Base-by-base conservation (phyloP, 2,797 vertebrate genomes). In the Enteromius thamalakanensis region DNA sequence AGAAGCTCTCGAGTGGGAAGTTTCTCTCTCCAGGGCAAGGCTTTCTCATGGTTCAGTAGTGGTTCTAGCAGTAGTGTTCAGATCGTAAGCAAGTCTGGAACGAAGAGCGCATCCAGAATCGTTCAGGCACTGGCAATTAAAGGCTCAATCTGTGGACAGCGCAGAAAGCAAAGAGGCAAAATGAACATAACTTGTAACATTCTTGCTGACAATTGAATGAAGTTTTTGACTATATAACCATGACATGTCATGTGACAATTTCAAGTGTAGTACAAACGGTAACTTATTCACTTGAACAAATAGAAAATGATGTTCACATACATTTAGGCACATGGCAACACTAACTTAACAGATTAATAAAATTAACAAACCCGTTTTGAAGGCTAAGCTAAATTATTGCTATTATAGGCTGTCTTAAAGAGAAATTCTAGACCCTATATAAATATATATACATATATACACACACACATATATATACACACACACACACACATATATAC, bases 11-110 rank as follows among this genome's bases (percentile, higher is more conserved):
- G 86, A 71, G 74, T 49, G 76, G 74, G 77, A 64, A 75, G 65
- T 90, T 80, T 75, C 68, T 69, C 69, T 82, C 79, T 87, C 86
- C 85, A 76, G 82, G 87, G 85, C 78, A 67, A 80, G 88, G 84
- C 85, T 71, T 84, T 90, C 84, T 87, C 74, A 55, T 88, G 90
- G 86, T 90, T 93, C 93, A 94, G 93, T 94, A 94, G 94, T 95
- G 91, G 91, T 93, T 42, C 62, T 90, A 84, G 71, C 89, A 89
- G 87, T 91, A 90, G 87, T 90, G 87, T 91, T 84, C 83, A 80
- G 75, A 72, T 86, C 26, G 58, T 81, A 49, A 82, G 84, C 74
- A 34, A 81, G 85, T 88, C 84, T 84, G 84, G 85, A 87, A 86
- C 76, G 89, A 87, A 85, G 70, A 85, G 68, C 72, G 51, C 76